Conservation (phyloP, 2,888 invertebrate species). For the Scelioninae gen. 2 region DNA sequence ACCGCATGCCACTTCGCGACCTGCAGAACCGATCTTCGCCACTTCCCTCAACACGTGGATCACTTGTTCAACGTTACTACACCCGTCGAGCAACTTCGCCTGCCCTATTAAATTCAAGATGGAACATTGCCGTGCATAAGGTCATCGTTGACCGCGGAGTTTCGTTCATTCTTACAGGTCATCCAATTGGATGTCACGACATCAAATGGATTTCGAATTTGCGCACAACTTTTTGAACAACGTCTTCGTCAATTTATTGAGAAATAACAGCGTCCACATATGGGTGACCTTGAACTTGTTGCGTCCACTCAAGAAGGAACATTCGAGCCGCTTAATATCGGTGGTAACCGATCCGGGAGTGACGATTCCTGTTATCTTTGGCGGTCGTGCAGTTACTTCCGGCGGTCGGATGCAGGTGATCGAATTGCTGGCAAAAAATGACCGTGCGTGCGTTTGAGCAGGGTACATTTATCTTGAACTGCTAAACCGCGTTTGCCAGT, state of each 20-base stretch:
- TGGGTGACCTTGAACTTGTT: conserved; percentile 58
- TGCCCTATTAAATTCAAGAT: conserved; percentile 9
- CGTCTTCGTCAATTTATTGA: conserved; percentile 63
- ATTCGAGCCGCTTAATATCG: too few species aligned
- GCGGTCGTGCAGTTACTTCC: too few species aligned
- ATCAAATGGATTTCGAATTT: conserved; percentile 8
- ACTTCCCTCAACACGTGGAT: conserved; percentile 53
- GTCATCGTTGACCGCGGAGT: conserved; percentile 46
- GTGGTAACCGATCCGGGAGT: too few species aligned
- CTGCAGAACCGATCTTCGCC: conserved; percentile 50
- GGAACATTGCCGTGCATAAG: neutral
- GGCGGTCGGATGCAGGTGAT: too few species aligned
- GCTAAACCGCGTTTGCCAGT: conserved; percentile 43
- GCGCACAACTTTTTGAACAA: conserved; percentile 62
- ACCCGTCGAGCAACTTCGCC: conserved; percentile 25
- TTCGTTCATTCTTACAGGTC: conserved; percentile 21
- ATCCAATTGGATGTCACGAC: conserved; percentile 2
- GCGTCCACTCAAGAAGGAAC: conserved; percentile 14
- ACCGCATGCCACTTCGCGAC: conserved; percentile 32
- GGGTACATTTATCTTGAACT: conserved; percentile 46
- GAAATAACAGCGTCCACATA: conserved; percentile 68
- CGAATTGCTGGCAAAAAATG: too few species aligned
- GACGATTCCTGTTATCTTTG: too few species aligned
- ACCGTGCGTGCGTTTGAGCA: neutral
- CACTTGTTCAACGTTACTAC: conserved; percentile 47